These are phyloP conservation scores for Drosophila differens DNA, from an alignment of 2,888 invertebrate genomes.

Conservation along the genomic window DNA sequence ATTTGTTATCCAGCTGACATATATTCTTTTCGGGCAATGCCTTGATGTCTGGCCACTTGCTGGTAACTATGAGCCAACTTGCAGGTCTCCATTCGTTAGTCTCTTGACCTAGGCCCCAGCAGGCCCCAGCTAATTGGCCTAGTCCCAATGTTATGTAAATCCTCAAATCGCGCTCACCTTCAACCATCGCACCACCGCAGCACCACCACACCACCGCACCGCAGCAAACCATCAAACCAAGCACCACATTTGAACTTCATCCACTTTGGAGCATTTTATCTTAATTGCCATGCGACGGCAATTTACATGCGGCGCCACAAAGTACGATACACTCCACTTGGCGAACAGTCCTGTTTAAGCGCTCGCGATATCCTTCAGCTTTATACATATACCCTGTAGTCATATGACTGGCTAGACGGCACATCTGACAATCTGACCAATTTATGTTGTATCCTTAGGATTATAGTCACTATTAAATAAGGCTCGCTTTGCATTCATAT, in stretches of 20 bases:
- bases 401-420: not conserved
- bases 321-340: conserved; percentile 38
- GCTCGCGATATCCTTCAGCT: conserved; percentile 13
- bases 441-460: not conserved
- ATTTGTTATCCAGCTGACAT: conserved; percentile 1
- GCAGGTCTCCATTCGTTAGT: not conserved
- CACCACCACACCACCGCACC: not conserved
- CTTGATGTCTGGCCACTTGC: conserved; percentile 29
- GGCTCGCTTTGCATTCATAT: not conserved
- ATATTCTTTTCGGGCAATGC: conserved; percentile 10
- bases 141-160: conserved; percentile 21
- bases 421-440: not conserved
- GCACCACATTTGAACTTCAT: not conserved
- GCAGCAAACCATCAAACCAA: not conserved
- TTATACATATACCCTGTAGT: conserved; percentile 9
- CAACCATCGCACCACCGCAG: not conserved
- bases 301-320: conserved; percentile 57
- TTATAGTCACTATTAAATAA: not conserved
- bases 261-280: conserved; percentile 60
- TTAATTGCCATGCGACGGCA: conserved; percentile 66
- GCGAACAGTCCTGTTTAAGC: conserved; percentile 3
- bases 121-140: conserved; percentile 18
- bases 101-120: conserved; percentile 17
- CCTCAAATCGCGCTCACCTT: conserved; percentile 3
- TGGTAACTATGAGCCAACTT: conserved; percentile 1